Evolutionary conservation across 2,797 vertebrate species (phyloP).

Genomic region (Peromyscus melanophrys): DNA sequence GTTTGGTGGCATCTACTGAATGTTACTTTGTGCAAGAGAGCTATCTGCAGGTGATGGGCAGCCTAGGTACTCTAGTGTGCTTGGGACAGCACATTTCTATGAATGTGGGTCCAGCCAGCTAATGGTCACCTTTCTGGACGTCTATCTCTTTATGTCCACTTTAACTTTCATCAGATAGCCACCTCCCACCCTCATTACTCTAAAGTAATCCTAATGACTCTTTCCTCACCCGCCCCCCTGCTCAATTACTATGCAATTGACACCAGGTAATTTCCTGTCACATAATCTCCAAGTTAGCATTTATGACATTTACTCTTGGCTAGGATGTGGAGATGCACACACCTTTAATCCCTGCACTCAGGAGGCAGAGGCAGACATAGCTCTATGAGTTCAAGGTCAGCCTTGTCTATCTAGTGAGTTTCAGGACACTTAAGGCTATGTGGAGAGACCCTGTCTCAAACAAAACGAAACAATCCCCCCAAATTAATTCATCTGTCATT

Average conservation of each 20-base stretch:
- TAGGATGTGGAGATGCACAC: background rate
- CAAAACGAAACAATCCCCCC: background rate
- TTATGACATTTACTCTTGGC: slow-evolving; percentile 56
- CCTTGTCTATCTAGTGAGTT: background rate
- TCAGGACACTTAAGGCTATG: background rate
- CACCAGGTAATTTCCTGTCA: background rate
- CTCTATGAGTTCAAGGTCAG: background rate
- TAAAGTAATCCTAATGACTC: background rate
- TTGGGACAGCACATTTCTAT: background rate
- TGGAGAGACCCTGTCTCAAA: background rate
- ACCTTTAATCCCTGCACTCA: background rate
- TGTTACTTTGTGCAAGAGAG: background rate
- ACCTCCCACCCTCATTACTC: background rate
- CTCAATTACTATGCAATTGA: background rate
- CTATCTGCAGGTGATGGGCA: background rate
- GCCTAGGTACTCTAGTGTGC: background rate
- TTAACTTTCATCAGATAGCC: background rate
- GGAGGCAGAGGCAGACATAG: background rate
- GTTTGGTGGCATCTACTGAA: background rate
- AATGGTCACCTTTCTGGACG: background rate
- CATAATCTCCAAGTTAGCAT: slow-evolving; percentile 22
- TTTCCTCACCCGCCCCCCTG: background rate
- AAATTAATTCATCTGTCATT: background rate
- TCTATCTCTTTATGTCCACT: background rate
- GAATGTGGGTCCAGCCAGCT: background rate